Evolutionary conservation across 2,113 vertebrate species (phyloP).

Genomic region (Rhegmatorhina hoffmannsi): DNA sequence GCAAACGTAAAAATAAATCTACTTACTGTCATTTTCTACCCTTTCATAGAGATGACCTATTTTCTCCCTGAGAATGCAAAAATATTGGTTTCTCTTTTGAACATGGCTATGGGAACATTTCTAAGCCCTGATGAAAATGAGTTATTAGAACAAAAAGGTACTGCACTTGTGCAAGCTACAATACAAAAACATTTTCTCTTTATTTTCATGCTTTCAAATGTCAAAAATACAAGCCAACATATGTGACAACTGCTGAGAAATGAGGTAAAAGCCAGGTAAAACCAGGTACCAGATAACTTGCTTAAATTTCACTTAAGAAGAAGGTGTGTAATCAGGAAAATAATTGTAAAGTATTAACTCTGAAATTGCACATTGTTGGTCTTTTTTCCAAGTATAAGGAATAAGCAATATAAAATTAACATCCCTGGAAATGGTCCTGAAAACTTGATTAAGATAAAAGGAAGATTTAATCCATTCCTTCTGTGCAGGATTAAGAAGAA

Average conservation of each 20-base stretch:
- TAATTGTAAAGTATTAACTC: not conserved
- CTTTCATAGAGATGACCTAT: not conserved
- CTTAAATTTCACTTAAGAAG: not conserved
- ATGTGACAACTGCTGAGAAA: not conserved
- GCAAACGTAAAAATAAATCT: not conserved
- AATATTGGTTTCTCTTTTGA: not conserved
- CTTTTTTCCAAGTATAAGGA: not conserved
- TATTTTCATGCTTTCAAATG: not conserved
- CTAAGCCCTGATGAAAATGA: not conserved
- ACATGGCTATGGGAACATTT: not conserved
- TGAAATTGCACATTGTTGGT: not conserved
- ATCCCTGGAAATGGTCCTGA: not conserved
- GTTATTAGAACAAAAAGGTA: not conserved
- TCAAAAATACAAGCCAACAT: fast-evolving
- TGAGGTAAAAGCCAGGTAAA: not conserved
- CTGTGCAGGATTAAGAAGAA: not conserved
- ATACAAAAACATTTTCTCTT: not conserved
- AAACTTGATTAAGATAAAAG: not conserved
- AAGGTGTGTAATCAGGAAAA: not conserved
- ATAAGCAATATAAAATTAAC: not conserved
- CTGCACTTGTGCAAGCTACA: not conserved
- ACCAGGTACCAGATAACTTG: not conserved
- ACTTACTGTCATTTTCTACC: not conserved
- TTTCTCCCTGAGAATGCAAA: not conserved
- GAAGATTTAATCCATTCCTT: not conserved